phyloP scores from a whole-genome alignment of 2,888 invertebrate genomes.

The Cantharis rustica region DNA sequence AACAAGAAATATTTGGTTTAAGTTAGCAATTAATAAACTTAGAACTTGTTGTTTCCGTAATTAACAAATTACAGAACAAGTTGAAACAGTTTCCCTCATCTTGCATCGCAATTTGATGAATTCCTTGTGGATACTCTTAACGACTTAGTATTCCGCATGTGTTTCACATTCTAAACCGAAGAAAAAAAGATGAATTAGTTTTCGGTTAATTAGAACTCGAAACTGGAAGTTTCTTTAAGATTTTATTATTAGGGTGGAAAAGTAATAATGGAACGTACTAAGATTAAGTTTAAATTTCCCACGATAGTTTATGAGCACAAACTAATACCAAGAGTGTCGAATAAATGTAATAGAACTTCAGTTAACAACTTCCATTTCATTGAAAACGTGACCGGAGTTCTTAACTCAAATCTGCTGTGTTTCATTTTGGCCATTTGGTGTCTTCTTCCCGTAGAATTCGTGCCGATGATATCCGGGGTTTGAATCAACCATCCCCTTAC shows the following conservation, averaged over 20 bases:
- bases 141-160: not conserved
- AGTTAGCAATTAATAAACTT: constrained; percentile 24
- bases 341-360: constrained; percentile 53
- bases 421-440: constrained; percentile 17
- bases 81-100: constrained; percentile 6
- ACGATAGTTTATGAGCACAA: constrained; percentile 10
- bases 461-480: constrained; percentile 1
- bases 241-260: not conserved
- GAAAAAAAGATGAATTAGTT: not conserved
- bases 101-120: constrained; percentile 8
- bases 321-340: constrained; percentile 44
- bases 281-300: constrained; percentile 7
- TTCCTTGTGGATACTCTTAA: constrained; percentile 1
- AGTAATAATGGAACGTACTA: not conserved
- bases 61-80: constrained; percentile 25
- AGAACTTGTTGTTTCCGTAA: constrained; percentile 14
- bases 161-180: not conserved
- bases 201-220: not conserved
- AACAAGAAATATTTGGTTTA: constrained; percentile 1
- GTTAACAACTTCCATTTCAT: constrained; percentile 54
- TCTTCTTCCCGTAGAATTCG: constrained; percentile 4
- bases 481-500: not conserved
- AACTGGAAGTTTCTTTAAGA: not conserved
- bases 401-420: constrained; percentile 27
- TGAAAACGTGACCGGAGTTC: constrained; percentile 49